Evolutionary conservation across 2,113 vertebrate species (phyloP).

Genomic region (Rattus norvegicus): GRCr8 NC_086038.1:51469001-51469500

Average conservation of each 20-base stretch:
- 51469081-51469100: background rate
- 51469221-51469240: background rate
- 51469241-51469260: background rate
- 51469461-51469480: background rate
- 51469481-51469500: background rate
- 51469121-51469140: background rate
- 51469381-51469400: background rate
- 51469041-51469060: background rate
- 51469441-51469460: background rate
- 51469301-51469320: background rate
- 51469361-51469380: background rate
- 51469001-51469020: background rate
- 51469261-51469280: background rate
- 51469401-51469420: background rate
- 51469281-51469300: background rate
- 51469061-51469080: background rate
- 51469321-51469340: background rate
- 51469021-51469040: background rate
- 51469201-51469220: background rate
- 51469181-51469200: background rate
- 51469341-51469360: rapidly evolving
- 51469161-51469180: background rate
- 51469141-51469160: background rate
- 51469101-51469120: background rate
- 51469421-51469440: background rate